phyloP scores from a whole-genome alignment of 2,113 vertebrate species.

The Nerophis lumbriciformis region DNA sequence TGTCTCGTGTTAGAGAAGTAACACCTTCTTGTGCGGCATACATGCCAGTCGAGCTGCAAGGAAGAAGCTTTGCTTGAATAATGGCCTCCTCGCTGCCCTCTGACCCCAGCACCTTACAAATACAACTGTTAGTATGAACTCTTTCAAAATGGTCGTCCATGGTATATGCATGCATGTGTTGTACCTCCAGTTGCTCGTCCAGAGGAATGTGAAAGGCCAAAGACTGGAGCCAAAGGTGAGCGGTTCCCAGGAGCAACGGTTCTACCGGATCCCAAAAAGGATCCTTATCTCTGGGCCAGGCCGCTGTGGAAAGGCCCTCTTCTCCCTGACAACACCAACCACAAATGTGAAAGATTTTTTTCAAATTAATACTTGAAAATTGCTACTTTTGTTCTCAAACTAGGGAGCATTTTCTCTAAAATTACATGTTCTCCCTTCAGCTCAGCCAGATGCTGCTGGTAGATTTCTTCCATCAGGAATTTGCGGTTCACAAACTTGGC shows the following conservation, averaged over 20 bases:
- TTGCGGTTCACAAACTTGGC: conserved; percentile 87
- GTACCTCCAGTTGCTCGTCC: conserved; percentile 79
- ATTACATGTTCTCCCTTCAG: conserved; percentile 40
- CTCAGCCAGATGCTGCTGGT: conserved; percentile 73
- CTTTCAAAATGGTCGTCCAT: background rate
- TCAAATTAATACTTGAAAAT: no score
- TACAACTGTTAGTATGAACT: conserved; percentile 1
- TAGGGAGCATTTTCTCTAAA: background rate
- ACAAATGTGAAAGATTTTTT: background rate
- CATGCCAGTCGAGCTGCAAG: conserved; percentile 76
- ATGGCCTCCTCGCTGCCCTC: conserved; percentile 80
- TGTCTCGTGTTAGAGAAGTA: background rate
- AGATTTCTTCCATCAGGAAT: conserved; percentile 85
- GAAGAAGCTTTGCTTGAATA: conserved; percentile 70
- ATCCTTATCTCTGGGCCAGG: conserved; percentile 65
- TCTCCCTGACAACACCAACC: conserved; percentile 25
- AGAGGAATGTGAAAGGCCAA: conserved; percentile 77
- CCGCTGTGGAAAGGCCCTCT: conserved; percentile 18
- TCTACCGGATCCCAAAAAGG: conserved; percentile 88
- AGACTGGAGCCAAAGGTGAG: conserved; percentile 85
- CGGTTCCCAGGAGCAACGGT: conserved; percentile 77
- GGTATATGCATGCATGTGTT: background rate
- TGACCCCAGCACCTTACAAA: conserved; percentile 71
- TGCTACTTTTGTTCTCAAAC: background rate
- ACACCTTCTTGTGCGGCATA: conserved; percentile 45